These are phyloP conservation scores for Melangyna quadrimaculata DNA, from an alignment of 2,888 invertebrate species.

Conservation along the genomic window DNA sequence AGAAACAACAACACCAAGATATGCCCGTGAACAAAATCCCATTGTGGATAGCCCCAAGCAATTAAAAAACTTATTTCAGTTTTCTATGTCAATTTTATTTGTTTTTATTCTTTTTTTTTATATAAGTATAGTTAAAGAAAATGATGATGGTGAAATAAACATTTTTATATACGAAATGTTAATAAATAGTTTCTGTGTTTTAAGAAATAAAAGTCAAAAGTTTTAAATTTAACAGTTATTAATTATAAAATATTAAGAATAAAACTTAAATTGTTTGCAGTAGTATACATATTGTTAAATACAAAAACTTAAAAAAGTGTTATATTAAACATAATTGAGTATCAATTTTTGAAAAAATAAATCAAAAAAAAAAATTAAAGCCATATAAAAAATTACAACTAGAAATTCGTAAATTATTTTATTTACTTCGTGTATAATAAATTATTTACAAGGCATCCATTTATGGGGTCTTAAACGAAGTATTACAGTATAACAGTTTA, in stretches of 20 bases:
- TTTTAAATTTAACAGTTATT: neutral
- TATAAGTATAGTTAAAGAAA: neutral
- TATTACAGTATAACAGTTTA: constrained; percentile 41
- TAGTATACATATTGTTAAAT: neutral
- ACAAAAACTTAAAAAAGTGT: neutral
- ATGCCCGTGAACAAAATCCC: no score
- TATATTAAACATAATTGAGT: constrained; percentile 25
- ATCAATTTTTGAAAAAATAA: constrained; percentile 18
- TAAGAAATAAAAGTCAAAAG: neutral
- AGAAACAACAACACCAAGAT: no score
- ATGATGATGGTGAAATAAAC: constrained; percentile 41
- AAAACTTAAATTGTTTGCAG: neutral
- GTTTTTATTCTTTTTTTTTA: constrained; percentile 20
- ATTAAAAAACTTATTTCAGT: neutral
- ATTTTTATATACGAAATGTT: constrained; percentile 25
- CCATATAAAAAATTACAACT: constrained; percentile 28
- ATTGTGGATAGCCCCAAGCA: no score
- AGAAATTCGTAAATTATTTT: constrained; percentile 6
- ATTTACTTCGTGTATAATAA: constrained; percentile 16
- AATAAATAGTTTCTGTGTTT: constrained; percentile 53
- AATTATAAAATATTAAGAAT: neutral
- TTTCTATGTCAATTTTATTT: constrained; percentile 60
- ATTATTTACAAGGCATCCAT: constrained; percentile 62
- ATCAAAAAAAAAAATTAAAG: constrained; percentile 44
- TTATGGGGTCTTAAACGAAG: constrained; percentile 26